These are phyloP conservation scores for Conops quadrifasciatus DNA, from an alignment of 2,888 invertebrate genomes.

Conservation along the genomic window DNA sequence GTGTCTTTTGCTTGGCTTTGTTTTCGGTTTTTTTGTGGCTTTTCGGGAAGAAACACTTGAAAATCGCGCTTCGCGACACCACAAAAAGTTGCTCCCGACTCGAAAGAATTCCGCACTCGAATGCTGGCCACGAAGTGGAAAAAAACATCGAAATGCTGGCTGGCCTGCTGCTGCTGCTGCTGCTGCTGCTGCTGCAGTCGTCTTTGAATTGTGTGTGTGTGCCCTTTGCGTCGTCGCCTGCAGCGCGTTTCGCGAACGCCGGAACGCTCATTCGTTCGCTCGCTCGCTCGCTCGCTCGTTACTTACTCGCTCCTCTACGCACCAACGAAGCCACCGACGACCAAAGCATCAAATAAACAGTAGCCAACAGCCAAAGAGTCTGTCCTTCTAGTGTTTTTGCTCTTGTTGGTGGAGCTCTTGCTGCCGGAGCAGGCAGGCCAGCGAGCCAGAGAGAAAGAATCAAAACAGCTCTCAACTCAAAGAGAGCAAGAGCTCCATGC, in stretches of 20 bases:
- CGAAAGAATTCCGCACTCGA: constrained; percentile 65
- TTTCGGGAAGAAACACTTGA: constrained; percentile 23
- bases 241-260: constrained; percentile 23
- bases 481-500: no score
- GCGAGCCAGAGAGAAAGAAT: not conserved
- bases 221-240: constrained; percentile 35
- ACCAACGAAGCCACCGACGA: not conserved
- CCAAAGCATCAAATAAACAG: not conserved
- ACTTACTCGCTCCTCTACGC: not conserved
- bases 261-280: not conserved
- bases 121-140: constrained; percentile 62
- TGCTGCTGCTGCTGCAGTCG: constrained; percentile 16
- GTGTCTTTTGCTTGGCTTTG: no score
- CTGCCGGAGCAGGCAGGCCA: not conserved
- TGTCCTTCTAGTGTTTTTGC: not conserved
- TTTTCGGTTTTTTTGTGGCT: not conserved
- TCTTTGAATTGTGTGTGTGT: not conserved
- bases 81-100: constrained; percentile 64
- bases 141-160: constrained; percentile 63
- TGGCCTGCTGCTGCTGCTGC: constrained; percentile 45
- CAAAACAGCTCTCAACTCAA: no score
- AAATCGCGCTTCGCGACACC: constrained; percentile 26
- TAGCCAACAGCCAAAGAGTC: not conserved
- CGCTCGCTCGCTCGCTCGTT: not conserved
- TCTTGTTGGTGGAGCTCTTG: not conserved